Percentiles rank a stretch among this genome's conserved stretches.
Evolutionary conservation across 2,888 invertebrate genomes (phyloP).

Genomic region (Bruchidius siliquastri): DNA sequence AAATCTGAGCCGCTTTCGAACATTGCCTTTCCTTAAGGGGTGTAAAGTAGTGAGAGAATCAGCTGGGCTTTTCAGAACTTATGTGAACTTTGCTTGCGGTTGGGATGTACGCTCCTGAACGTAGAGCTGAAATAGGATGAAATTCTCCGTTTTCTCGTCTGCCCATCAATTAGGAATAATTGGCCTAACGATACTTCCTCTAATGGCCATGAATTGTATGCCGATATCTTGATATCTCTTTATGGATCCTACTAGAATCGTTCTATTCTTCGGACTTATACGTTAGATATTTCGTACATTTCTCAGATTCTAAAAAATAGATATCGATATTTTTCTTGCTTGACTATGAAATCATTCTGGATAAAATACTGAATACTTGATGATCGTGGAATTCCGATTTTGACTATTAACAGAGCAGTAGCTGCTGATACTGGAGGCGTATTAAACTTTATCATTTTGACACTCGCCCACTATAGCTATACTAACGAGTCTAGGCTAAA

Average conservation of each 20-base stretch:
- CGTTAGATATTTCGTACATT: not conserved
- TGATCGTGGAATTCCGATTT: too few relatives aligned
- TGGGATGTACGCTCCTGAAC: not conserved
- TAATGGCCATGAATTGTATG: not conserved
- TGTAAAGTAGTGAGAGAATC: too few relatives aligned
- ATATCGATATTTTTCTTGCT: not conserved
- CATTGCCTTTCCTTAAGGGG: too few relatives aligned
- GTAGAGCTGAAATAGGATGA: not conserved
- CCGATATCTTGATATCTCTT: not conserved
- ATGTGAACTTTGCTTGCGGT: not conserved
- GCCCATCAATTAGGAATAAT: not conserved
- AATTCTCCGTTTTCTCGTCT: not conserved
- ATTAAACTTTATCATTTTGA: too few relatives aligned
- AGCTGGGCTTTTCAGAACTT: too few relatives aligned
- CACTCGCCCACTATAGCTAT: too few relatives aligned
- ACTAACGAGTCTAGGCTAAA: too few relatives aligned
- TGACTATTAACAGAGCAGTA: too few relatives aligned
- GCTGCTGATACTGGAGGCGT: too few relatives aligned
- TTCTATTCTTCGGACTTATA: not conserved
- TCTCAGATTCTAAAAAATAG: not conserved
- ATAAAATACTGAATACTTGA: too few relatives aligned
- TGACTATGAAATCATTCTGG: too few relatives aligned
- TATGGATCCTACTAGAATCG: not conserved
- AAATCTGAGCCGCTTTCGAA: too few relatives aligned
- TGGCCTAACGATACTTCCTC: not conserved